Evolutionary conservation across 2,888 invertebrate genomes (phyloP).

Genomic region (Linnaemya tessellans): DNA sequence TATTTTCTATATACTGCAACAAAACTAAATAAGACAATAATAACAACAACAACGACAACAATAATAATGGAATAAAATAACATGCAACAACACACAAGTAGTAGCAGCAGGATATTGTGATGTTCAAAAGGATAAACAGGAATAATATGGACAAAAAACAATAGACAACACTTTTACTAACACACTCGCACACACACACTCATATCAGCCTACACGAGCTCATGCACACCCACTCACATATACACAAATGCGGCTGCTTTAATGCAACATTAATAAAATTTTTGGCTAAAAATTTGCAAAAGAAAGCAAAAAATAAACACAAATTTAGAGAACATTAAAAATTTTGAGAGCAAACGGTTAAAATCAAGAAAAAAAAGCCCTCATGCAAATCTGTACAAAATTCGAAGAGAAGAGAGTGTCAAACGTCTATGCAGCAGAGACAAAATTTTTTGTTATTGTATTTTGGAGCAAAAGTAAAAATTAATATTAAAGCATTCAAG

Average conservation of each 20-base stretch:
- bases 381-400: conserved; percentile 53
- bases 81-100: conserved; percentile 32
- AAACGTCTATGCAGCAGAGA: conserved; percentile 2
- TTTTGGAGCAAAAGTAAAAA: conserved; percentile 58
- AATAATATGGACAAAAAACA: conserved; percentile 54
- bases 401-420: background rate
- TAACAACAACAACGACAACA: conserved; percentile 8
- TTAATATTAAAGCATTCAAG: background rate
- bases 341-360: conserved; percentile 19
- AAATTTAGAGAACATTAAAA: conserved; percentile 35
- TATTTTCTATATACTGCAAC: conserved; percentile 50
- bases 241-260: background rate
- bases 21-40: conserved; percentile 26
- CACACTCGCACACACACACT: background rate
- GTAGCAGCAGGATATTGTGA: conserved; percentile 57
- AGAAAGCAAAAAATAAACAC: conserved; percentile 15
- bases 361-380: background rate
- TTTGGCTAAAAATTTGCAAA: conserved; percentile 20
- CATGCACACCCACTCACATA: background rate
- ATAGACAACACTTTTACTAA: conserved; percentile 36
- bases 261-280: conserved; percentile 37
- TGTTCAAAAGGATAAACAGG: conserved; percentile 54
- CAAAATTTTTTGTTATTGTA: background rate
- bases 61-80: conserved; percentile 23
- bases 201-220: conserved; percentile 9